phyloP scores from a whole-genome alignment of 1,140 invertebrate genomes.

The Gryon sp. region DNA sequence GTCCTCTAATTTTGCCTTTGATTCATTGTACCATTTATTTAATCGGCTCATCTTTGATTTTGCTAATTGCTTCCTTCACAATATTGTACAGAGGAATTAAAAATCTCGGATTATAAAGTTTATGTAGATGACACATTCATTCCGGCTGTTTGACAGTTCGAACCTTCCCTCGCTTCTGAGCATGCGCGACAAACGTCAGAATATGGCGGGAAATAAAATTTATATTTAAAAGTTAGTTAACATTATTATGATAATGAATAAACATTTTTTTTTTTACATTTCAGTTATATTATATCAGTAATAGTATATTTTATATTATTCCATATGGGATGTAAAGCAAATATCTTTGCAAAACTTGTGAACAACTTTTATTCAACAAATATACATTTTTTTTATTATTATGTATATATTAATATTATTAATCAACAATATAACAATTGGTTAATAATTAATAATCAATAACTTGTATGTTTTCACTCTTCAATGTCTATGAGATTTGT shows the following conservation, averaged over 20 bases:
- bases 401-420: too few relatives aligned
- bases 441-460: too few relatives aligned
- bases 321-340: too few relatives aligned
- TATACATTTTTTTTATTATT: too few relatives aligned
- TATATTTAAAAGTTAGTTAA: not conserved
- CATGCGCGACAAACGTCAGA: not conserved
- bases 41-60: conserved; percentile 21
- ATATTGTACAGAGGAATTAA: not conserved
- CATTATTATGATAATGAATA: not conserved
- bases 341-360: too few relatives aligned
- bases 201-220: not conserved
- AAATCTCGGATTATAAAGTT: not conserved
- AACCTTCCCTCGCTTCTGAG: too few relatives aligned
- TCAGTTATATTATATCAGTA: not conserved
- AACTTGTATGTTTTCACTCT: conserved; percentile 23
- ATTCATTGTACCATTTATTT: conserved; percentile 36
- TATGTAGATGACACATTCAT: not conserved
- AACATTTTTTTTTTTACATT: not conserved
- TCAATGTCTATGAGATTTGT: conserved; percentile 21
- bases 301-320: too few relatives aligned
- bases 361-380: too few relatives aligned
- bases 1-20: conserved; percentile 24
- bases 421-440: too few relatives aligned
- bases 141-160: too few relatives aligned
- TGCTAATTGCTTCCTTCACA: not conserved